phyloP scores from a whole-genome alignment of 2,797 vertebrate species.

The Hozukius guyotensis region DNA sequence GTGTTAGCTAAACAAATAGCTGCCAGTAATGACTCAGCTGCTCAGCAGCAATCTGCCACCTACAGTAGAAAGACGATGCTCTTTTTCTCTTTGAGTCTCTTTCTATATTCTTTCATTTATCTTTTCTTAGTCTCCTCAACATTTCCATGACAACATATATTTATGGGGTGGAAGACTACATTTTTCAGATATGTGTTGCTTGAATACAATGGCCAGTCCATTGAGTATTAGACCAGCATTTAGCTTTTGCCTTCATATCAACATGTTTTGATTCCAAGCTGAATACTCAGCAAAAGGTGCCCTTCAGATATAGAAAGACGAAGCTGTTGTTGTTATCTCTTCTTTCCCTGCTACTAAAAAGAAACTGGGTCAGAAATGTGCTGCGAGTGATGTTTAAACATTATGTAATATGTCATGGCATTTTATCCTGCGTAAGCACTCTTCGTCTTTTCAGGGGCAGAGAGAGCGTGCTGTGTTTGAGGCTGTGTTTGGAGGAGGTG shows the following conservation, averaged over 20 bases:
- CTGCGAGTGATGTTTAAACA: constrained; percentile 71
- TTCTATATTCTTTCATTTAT: background rate
- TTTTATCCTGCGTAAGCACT: constrained; percentile 62
- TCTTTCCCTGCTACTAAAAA: constrained; percentile 26
- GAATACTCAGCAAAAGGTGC: constrained; percentile 13
- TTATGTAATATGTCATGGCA: constrained; percentile 72
- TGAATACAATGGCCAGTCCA: background rate
- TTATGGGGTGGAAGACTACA: background rate
- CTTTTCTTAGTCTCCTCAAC: background rate
- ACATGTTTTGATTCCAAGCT: constrained; percentile 15
- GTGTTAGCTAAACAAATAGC: background rate
- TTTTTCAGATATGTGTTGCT: background rate
- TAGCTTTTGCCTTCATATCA: background rate
- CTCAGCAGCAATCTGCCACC: background rate
- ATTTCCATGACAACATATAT: background rate
- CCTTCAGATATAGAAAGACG: constrained; percentile 31
- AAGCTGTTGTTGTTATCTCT: constrained; percentile 12
- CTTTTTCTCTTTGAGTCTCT: background rate
- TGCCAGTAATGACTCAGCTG: constrained; percentile 21
- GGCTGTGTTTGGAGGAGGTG: background rate
- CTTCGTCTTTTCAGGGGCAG: constrained; percentile 44
- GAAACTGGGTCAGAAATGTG: constrained; percentile 71
- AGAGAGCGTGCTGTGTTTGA: constrained; percentile 6
- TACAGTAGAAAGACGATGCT: background rate
- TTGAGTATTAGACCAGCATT: background rate